phyloP scores from a whole-genome alignment of 2,888 invertebrate genomes.

The Apodemia hepburni region DNA sequence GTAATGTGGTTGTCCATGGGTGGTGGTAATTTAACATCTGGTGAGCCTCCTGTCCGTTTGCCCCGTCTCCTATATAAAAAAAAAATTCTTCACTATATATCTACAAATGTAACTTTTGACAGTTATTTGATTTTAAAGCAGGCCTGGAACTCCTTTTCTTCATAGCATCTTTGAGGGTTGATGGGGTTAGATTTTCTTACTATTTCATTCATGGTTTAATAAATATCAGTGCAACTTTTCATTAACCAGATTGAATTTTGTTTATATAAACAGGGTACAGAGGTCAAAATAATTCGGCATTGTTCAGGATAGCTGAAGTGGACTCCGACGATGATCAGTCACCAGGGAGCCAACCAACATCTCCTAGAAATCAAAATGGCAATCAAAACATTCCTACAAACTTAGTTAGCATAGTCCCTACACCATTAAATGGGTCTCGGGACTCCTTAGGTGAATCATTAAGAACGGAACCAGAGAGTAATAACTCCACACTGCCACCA shows the following conservation, averaged over 20 bases:
- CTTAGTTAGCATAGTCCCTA: conserved; percentile 79
- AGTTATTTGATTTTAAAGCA: too few species aligned
- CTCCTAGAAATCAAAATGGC: conserved; percentile 51
- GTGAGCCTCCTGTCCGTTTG: too few species aligned
- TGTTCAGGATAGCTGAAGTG: conserved; percentile 77
- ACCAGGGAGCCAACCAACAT: conserved; percentile 58
- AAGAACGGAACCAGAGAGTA: conserved; percentile 46
- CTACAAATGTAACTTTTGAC: too few species aligned
- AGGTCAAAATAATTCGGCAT: conserved; percentile 60
- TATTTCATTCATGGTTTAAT: not conserved
- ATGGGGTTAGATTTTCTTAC: not conserved
- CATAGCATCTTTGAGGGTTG: too few species aligned
- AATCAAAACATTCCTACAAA: conserved; percentile 52
- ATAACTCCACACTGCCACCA: conserved; percentile 42
- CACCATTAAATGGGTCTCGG: conserved; percentile 80
- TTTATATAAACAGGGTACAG: conserved; percentile 54
- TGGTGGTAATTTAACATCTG: too few species aligned
- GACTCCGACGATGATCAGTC: conserved; percentile 83
- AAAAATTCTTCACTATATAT: too few species aligned
- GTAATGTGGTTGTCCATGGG: too few species aligned
- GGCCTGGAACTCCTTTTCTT: too few species aligned
- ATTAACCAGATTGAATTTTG: not conserved
- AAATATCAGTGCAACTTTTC: not conserved
- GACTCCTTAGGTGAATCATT: conserved; percentile 61
- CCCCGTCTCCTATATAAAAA: too few species aligned